A percentile compares a stretch with the other conserved stretches of the same genome.
Evolutionary conservation across 2,888 invertebrate genomes (phyloP).

Genomic region (Eristalinus aeneus): DNA sequence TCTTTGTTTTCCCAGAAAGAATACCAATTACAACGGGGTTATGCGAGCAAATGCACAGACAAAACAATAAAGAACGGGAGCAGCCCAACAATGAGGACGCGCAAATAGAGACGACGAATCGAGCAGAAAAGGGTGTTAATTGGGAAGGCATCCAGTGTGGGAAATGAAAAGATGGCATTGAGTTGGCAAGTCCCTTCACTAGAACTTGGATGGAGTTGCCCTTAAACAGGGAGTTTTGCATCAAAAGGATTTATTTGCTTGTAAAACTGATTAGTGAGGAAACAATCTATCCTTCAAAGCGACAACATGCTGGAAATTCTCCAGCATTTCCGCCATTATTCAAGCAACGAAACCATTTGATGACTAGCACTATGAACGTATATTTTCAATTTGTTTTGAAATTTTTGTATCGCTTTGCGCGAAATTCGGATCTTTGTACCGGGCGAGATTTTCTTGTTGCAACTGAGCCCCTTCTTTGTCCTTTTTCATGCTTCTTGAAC

Average conservation of each 20-base stretch:
- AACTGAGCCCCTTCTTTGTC: no score
- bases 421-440: no score
- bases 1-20: conserved; percentile 54
- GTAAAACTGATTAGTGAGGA: not conserved
- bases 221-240: no score
- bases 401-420: no score
- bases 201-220: not conserved
- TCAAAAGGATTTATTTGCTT: not conserved
- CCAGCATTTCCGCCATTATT: no score
- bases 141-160: conserved; percentile 44
- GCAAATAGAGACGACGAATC: conserved; percentile 25
- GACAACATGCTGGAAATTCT: no score
- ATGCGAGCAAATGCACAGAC: conserved; percentile 18
- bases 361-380: no score
- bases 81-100: not conserved
- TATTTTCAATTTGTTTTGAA: no score
- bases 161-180: conserved; percentile 29
- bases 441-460: no score
- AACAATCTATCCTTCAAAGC: not conserved
- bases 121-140: conserved; percentile 58
- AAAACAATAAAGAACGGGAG: not conserved
- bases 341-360: no score
- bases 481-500: no score
- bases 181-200: not conserved
- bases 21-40: conserved; percentile 62